A percentile compares a stretch with the other conserved stretches of the same genome.
phyloP scores from a whole-genome alignment of 2,888 invertebrate genomes.

The Euphydryas editha region DNA sequence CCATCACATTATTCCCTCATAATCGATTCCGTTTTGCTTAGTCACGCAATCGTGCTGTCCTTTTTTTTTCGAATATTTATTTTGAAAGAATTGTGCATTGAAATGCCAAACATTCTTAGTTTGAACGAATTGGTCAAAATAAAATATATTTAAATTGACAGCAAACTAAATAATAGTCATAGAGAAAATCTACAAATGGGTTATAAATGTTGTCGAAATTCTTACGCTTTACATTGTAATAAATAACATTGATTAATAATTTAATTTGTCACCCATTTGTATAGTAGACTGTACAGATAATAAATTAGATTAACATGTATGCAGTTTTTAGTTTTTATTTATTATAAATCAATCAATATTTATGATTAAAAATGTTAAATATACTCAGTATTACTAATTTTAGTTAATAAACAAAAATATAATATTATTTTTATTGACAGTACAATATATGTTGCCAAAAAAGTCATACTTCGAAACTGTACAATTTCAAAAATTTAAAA shows the following conservation, averaged over 20 bases:
- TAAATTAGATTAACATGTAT: conserved; percentile 1
- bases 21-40: neutral
- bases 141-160: conserved; percentile 27
- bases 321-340: neutral
- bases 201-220: conserved; percentile 10
- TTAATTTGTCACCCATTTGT: conserved; percentile 32
- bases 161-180: conserved; percentile 23
- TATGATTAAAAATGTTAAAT: no score
- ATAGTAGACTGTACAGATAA: conserved; percentile 24
- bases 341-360: no score
- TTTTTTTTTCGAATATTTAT: neutral
- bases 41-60: neutral
- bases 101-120: neutral
- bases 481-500: no score
- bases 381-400: no score
- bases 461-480: no score
- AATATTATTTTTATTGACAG: no score
- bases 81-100: neutral
- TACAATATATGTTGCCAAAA: no score
- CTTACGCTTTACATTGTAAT: no score
- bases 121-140: conserved; percentile 16
- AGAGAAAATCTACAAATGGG: conserved; percentile 24
- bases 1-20: neutral
- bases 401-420: no score
- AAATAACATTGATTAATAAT: neutral